Conservation (phyloP, 2,113 vertebrate genomes). For the cattle (Bos taurus) region ARS-UCD2.0 NC_037329.1:61187501-61188000, state of each 20-base stretch:
- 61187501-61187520: not conserved
- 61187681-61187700: not conserved
- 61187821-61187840: not conserved
- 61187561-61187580: not conserved
- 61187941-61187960: not conserved
- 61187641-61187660: not conserved
- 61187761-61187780: not conserved
- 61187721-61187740: not conserved
- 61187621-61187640: not conserved
- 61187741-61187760: not conserved
- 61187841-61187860: not conserved
- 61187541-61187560: not conserved
- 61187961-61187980: not conserved
- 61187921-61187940: not conserved
- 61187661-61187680: not conserved
- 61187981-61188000: conserved; percentile 12
- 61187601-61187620: not conserved
- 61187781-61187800: not conserved
- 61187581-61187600: not conserved
- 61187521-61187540: not conserved
- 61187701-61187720: not conserved
- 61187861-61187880: not conserved
- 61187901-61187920: not conserved
- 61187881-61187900: not conserved
- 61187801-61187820: not conserved